Evolutionary conservation across 2,797 vertebrate species (phyloP).

Genomic region (Vespertilio murinus): DNA sequence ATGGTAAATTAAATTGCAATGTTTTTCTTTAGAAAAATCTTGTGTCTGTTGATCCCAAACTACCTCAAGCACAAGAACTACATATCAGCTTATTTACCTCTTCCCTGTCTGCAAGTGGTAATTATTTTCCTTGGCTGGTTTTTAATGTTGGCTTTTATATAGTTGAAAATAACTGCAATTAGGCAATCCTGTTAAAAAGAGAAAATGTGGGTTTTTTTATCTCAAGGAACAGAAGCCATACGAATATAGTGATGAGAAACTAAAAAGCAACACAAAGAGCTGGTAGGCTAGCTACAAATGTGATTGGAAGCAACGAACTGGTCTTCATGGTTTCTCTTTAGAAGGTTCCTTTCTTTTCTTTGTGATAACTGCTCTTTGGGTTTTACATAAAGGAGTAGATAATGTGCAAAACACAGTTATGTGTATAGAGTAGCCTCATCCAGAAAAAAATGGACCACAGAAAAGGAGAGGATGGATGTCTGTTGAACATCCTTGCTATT

Average conservation of each 20-base stretch:
- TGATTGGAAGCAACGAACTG: not conserved
- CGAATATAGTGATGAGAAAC: constrained; percentile 56
- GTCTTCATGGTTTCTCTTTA: not conserved
- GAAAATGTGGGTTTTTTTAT: constrained; percentile 44
- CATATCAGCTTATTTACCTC: constrained; percentile 18
- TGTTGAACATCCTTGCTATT: not conserved
- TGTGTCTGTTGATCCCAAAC: constrained; percentile 46
- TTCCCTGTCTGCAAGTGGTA: not conserved
- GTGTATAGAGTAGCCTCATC: not conserved
- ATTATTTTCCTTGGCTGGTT: constrained; percentile 46
- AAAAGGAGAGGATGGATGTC: not conserved
- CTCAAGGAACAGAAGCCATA: constrained; percentile 58
- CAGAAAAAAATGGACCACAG: constrained; percentile 19
- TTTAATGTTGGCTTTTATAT: constrained; percentile 45
- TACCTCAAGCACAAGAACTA: constrained; percentile 5
- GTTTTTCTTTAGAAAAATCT: not conserved
- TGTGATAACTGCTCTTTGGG: not conserved
- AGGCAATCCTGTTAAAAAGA: constrained; percentile 52
- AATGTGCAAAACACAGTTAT: not conserved
- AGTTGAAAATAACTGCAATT: constrained; percentile 63
- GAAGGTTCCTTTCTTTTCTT: not conserved
- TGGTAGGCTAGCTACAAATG: constrained; percentile 14
- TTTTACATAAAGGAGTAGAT: constrained; percentile 41
- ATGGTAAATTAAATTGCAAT: not conserved
- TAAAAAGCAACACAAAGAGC: constrained; percentile 32